Evolutionary conservation across 2,888 invertebrate species (phyloP).

Genomic region (Eupeodes latifasciatus): DNA sequence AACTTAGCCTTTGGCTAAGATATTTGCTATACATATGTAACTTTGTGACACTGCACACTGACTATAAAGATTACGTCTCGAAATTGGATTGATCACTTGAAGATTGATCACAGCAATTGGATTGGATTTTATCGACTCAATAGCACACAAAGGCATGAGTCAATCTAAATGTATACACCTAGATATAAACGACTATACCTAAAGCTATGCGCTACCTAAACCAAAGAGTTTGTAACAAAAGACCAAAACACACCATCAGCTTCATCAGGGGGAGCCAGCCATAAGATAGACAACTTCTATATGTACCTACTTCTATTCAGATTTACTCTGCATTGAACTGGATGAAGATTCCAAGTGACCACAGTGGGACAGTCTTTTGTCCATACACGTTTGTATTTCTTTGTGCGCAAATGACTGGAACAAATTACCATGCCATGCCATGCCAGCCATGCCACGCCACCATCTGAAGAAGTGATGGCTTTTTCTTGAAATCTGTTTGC

Average conservation of each 20-base stretch:
- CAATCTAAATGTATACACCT: slow-evolving; percentile 8
- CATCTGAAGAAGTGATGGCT: slow-evolving; percentile 43
- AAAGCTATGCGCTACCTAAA: no score
- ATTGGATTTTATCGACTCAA: slow-evolving; percentile 58
- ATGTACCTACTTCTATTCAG: slow-evolving; percentile 26
- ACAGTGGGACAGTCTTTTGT: slow-evolving; percentile 44
- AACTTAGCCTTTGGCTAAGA: background rate
- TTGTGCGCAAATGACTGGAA: slow-evolving; percentile 67
- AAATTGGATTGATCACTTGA: slow-evolving; percentile 70
- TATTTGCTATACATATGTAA: background rate
- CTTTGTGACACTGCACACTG: background rate
- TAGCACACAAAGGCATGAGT: slow-evolving; percentile 5
- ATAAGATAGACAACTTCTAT: background rate
- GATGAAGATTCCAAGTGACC: slow-evolving; percentile 57
- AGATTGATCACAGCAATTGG: slow-evolving; percentile 70
- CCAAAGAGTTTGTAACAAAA: slow-evolving; percentile 21
- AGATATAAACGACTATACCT: no score
- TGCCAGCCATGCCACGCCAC: slow-evolving; percentile 21
- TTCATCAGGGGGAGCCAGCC: background rate
- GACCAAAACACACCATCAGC: slow-evolving; percentile 17
- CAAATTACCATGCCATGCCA: slow-evolving; percentile 52
- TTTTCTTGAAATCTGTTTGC: slow-evolving; percentile 50
- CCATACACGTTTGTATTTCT: slow-evolving; percentile 29
- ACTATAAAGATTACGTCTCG: slow-evolving; percentile 57
- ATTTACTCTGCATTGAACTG: slow-evolving; percentile 34